Evolutionary conservation across 1,140 invertebrate species (phyloP).

Genomic region (Hypothenemus hampei): DNA sequence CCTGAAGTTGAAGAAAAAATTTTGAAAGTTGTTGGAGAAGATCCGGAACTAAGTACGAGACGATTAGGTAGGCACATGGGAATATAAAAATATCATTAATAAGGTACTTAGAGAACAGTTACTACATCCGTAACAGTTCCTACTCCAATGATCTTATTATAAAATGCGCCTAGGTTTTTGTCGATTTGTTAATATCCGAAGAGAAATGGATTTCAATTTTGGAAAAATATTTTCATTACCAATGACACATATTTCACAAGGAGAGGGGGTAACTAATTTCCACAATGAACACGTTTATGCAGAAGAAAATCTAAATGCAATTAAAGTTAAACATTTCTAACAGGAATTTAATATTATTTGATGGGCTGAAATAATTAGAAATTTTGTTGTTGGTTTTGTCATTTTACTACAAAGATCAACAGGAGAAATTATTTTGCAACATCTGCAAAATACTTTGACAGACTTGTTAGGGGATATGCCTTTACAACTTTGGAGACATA

Average conservation of each 20-base stretch:
- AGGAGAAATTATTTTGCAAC: neutral
- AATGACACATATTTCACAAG: too few species aligned
- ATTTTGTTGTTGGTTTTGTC: neutral
- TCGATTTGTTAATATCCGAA: neutral
- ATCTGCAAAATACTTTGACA: neutral
- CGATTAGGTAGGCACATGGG: neutral
- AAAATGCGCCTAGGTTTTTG: neutral
- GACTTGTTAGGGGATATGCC: neutral
- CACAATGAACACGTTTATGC: neutral
- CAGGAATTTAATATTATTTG: neutral
- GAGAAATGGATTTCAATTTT: too few species aligned
- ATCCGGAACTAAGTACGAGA: constrained; percentile 1
- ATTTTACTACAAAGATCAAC: neutral
- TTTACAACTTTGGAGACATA: neutral
- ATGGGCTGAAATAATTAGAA: neutral
- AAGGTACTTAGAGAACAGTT: neutral
- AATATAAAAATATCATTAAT: constrained; percentile 8
- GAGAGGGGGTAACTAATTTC: neutral
- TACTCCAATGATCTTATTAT: neutral
- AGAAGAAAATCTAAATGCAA: neutral
- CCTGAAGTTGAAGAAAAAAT: constrained; percentile 10
- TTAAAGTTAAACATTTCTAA: neutral
- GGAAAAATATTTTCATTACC: neutral
- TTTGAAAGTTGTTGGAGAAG: constrained; percentile 2
- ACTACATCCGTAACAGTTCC: constrained; percentile 4